Base-by-base conservation (phyloP, 1,140 invertebrate genomes). In the Pseudomyrmex flavicornis region DNA sequence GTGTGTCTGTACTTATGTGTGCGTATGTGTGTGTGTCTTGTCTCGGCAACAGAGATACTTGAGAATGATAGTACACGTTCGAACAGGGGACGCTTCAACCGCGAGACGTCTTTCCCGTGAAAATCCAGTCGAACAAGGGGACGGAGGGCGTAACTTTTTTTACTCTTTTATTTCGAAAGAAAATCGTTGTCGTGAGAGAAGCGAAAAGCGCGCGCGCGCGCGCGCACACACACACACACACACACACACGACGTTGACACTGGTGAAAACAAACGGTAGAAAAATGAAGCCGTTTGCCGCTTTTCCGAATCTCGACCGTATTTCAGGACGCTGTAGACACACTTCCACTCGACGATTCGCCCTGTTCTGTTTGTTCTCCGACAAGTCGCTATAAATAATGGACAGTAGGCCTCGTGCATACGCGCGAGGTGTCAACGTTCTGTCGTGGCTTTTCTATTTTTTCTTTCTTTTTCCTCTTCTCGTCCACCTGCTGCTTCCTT, bases 271-370 rank as follows among this genome's bases (percentile, higher is more conserved):
- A 90, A 89, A 86, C 84, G 88, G 48, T 58, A 76, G 82, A 89
- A 89, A 89, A 90, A 90, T 90, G 88, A 90, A 90, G 84, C 83
- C 52, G 69, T 54, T 9, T 50, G 63, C 87, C 77, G 76, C 68
- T 75, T 61, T 70, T 58, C 63, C 83, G 84, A 90, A 89, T 84
- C 87, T 84, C 82, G 44, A 13, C 72, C 83, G 65, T 90, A 88
- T 89, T 87, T 91, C 87, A 89, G 63, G 59, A 72, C 58, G 50
- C 13, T 48, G 52, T 83, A 87, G 89, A 87, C 85, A 85, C 68
- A 66, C 80, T 90, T 87, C 77, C 75, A 90, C 85, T 88, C 62
- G 85, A 68, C 85, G 66, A 86, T 83, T 83, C 72, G 61, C 72
- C 9, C 35, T 22, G 35, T 56, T 17, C 35, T 17, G 44, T 35